Evolutionary conservation across 2,888 invertebrate species (phyloP), one percentile per base, ranked within the genome.

Genomic region (Myathropa florea): DNA sequence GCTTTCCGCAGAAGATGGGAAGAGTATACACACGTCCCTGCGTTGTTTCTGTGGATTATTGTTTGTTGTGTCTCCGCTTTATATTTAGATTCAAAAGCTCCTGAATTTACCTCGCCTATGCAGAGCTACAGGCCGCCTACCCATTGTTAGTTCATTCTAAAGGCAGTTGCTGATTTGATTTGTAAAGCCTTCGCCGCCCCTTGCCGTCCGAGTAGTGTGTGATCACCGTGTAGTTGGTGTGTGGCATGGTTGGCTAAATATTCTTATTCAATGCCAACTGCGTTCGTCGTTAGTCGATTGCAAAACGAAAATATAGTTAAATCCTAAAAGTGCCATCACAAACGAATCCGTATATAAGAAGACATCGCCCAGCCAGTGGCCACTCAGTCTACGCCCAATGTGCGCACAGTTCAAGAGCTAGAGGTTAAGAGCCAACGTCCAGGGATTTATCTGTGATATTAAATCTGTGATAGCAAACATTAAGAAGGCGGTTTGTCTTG

Each of bases 211-310:
- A 46, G 18, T 46, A 18, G 18, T 46, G n/a, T 46, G 46, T n/a
- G 28, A 18, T 33, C 26, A 55, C 3, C 10, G 28, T 33, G 23
- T 23, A 21, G 28, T n/a, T n/a, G n/a, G n/a, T n/a, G n/a, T n/a
- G n/a, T 68, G 14, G n/a, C 26, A 61, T 75, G 53, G 24, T 65
- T 75, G 63, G 39, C 64, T 81, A 75, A 63, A 75, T 75, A 60
- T 68, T 81, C 28, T 64, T 63, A 70, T 53, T 78, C 81, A 77
- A 81, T 85, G 85, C 85, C 85, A 85, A 85, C 85, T 85, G 77
- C 85, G 81, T 81, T 85, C 65, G 70, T 67, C 21, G 64, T 63
- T 24, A 30, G 70, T 55, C 73, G 77, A 85, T 85, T 85, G 39
- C 59, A 73, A 82, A 73, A 78, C 46, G 60, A 81, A 72, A 26